Percentiles rank a stretch among this genome's conserved stretches.
phyloP scores from a whole-genome alignment of 1,140 invertebrate genomes.

The Telenomus remus region DNA sequence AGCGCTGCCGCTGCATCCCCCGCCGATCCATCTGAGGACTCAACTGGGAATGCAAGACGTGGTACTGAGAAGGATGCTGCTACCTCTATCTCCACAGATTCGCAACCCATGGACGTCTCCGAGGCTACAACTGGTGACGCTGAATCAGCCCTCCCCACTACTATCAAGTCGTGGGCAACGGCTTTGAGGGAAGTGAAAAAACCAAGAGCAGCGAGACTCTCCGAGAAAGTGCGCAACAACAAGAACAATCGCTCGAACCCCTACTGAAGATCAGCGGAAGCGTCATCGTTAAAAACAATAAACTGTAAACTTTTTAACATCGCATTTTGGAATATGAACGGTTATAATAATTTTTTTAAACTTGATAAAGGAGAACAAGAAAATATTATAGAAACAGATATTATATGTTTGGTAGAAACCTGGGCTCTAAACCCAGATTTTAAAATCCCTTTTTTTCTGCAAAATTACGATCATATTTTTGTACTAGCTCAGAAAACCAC shows the following conservation, averaged over 20 bases:
- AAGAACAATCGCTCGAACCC: not conserved
- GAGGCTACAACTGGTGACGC: not conserved
- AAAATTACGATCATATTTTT: conserved; percentile 2
- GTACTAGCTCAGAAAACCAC: not conserved
- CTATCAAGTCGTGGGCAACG: not conserved
- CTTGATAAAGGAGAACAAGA: conserved; percentile 5
- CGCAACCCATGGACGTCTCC: not conserved
- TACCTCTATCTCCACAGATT: too few species aligned
- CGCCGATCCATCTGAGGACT: not conserved
- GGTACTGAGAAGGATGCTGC: not conserved
- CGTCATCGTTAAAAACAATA: not conserved
- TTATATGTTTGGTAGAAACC: conserved; percentile 11
- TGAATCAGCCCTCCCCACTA: not conserved
- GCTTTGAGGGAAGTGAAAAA: not conserved
- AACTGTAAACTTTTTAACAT: conserved; percentile 3
- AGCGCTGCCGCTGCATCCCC: not conserved
- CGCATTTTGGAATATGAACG: conserved; percentile 3
- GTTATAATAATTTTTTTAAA: conserved; percentile 18
- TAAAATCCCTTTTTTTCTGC: not conserved
- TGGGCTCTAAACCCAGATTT: not conserved
- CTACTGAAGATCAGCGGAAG: conserved; percentile 1
- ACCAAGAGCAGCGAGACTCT: not conserved
- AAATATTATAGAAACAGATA: not conserved
- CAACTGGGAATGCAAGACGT: not conserved
- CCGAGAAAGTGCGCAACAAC: not conserved